Evolutionary conservation across 2,797 vertebrate genomes (phyloP), one percentile per base, ranked within the genome.

Genomic region (Argyrosomus regius): DNA sequence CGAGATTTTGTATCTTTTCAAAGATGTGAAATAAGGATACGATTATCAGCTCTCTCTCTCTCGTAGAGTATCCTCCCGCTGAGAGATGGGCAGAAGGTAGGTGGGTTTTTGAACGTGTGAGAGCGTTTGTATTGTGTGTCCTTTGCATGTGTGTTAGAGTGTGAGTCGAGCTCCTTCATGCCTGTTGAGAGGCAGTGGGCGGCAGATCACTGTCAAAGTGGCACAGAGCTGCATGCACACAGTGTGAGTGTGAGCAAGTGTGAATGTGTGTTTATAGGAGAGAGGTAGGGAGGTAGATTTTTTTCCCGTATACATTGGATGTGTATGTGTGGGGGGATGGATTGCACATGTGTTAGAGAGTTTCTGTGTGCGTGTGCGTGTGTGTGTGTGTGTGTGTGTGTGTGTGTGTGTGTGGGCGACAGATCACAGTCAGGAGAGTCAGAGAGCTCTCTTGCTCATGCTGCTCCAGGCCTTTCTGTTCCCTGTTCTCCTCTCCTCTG

Each of bases 341-440:
- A 77, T 75, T 91, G 89, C 90, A 89, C 83, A 87, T 92, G 87
- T 93, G 85, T 87, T 83, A 86, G 78, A 88, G 75, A 63, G 54
- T 77, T 64, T 78, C 11, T 82, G 46, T 72, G 71, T 79, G 56
- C 62, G 53, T 63, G 57, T 82, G 70, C 58, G 48, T 80, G 72
- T 70, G 66, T 72, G 66, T 72, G 69, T 71, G 70, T 79, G 52
- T 78, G 68, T 72, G 83, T 65, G 80, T 78, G 72, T 78, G 80
- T 66, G 83, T 56, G 77, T 81, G 82, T 85, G 78, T 88, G 91
- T 83, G 92, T 93, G 92, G 93, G 94, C 90, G 91, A 92, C 84
- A 86, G 88, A 94, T 95, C 92, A 91, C 92, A 94, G 93, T 91
- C 87, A 91, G 88, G 73, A 84, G 91, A 92, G 92, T 92, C 88